Evolutionary conservation across 2,797 vertebrate species (phyloP).

Genomic region (Lithobates sylvaticus): DNA sequence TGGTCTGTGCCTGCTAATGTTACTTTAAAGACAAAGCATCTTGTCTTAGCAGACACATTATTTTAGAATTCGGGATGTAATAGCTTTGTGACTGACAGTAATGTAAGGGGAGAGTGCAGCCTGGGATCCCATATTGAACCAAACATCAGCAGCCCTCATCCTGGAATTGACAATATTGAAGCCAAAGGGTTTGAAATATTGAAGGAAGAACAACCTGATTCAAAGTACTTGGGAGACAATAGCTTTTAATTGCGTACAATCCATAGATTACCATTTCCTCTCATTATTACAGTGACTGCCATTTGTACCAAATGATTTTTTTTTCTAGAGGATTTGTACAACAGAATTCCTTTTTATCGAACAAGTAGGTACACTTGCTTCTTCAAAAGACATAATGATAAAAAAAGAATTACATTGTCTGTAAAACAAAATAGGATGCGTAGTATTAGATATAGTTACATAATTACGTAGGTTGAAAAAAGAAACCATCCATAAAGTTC

Average conservation of each 20-base stretch:
- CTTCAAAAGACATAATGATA: slow-evolving; percentile 8
- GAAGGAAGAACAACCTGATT: slow-evolving; percentile 51
- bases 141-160: slow-evolving; percentile 43
- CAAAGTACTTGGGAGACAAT: slow-evolving; percentile 62
- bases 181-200: slow-evolving; percentile 57
- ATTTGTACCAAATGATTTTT: slow-evolving; percentile 58
- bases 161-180: slow-evolving; percentile 56
- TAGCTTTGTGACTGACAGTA: slow-evolving; percentile 56
- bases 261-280: slow-evolving; percentile 61
- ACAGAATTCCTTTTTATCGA: slow-evolving; percentile 54
- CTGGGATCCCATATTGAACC: slow-evolving; percentile 51
- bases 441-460: background rate
- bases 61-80: slow-evolving; percentile 29
- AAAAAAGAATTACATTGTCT: slow-evolving; percentile 18
- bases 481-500: no score
- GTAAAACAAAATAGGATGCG: background rate
- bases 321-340: slow-evolving; percentile 36
- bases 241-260: slow-evolving; percentile 61
- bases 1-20: background rate
- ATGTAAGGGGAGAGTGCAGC: slow-evolving; percentile 54
- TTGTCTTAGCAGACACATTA: background rate
- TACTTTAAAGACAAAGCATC: background rate
- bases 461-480: no score
- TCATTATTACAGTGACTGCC: slow-evolving; percentile 56
- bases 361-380: background rate